These are phyloP conservation scores for Myiozetetes cayanensis DNA, from an alignment of 2,113 vertebrate species.

Conservation along the genomic window DNA sequence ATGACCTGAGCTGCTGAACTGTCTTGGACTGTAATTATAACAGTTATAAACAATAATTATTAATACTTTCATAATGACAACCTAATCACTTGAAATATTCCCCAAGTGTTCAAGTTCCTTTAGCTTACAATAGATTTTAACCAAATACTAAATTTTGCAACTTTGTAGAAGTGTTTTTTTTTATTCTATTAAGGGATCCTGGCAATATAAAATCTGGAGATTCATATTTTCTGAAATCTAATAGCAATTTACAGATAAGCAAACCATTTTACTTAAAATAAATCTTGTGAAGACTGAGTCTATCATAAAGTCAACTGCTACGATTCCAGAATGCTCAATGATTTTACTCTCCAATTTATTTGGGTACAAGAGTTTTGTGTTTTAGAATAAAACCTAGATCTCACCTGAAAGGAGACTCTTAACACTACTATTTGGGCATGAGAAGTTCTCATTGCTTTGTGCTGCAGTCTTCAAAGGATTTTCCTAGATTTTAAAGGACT, in stretches of 20 bases:
- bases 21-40: neutral
- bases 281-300: neutral
- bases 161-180: neutral
- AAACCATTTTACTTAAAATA: neutral
- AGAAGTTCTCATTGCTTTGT: neutral
- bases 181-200: neutral
- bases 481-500: neutral
- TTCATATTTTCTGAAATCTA: neutral
- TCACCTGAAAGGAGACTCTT: neutral
- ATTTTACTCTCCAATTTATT: neutral
- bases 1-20: conserved; percentile 8
- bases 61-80: neutral
- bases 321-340: neutral
- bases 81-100: neutral
- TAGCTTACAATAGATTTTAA: neutral
- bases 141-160: neutral
- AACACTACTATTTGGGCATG: neutral
- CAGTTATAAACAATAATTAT: conserved; percentile 28
- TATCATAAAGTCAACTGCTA: neutral
- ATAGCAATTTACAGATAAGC: neutral
- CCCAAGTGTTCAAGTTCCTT: neutral
- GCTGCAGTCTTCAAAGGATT: neutral
- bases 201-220: neutral
- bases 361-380: neutral
- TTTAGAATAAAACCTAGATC: neutral